Evolutionary conservation across 2,113 vertebrate species (phyloP), one percentile per base, ranked within the genome.

Genomic region (Corythoichthys haematopterus): DNA sequence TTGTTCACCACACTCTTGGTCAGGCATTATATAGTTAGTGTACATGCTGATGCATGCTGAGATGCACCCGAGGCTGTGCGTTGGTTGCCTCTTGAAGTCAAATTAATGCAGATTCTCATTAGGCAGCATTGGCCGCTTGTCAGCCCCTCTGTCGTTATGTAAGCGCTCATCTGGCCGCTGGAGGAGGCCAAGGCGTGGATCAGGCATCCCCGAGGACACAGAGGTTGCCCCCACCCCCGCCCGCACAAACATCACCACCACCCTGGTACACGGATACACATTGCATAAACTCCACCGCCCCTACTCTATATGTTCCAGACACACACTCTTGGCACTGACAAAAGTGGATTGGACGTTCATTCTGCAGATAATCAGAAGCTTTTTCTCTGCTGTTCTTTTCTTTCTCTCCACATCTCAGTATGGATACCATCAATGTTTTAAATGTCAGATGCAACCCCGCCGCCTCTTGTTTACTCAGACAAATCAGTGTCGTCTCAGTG

Each of bases 151-250:
- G 62, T 66, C 15, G 65, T 90, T 88, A 86, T 37, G 40, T 89
- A 91, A 89, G 47, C 56, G 65, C 76, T 88, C 84, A 90, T 90
- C 86, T 89, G 87, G 86, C 64, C 71, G 82, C 74, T 81, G 78
- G 86, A 82, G 69, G 68, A 65, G 76, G 81, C 86, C 86, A 84
- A 90, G 75, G 76, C 76, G 47, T 81, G 82, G 83, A 91, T 85
- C 84, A 89, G 83, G 79, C 81, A 76, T 85, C 82, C 87, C 84
- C 80, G 46, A 87, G 84, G 83, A 86, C 80, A 71, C 74, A 79
- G 78, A 84, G 69, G 78, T 71, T 70, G 66, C 77, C 80, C 82
- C 64, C 75, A 1, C 53, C 52, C 8, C 52, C 28, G 9, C 53
- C n/a, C 28, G 7, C 53, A 11, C 53, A n/a, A 38, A 16, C 58